A percentile compares a stretch with the other conserved stretches of the same genome.
Conservation (phyloP, 2,888 invertebrate species). For the Epinotia brunnichana region DNA sequence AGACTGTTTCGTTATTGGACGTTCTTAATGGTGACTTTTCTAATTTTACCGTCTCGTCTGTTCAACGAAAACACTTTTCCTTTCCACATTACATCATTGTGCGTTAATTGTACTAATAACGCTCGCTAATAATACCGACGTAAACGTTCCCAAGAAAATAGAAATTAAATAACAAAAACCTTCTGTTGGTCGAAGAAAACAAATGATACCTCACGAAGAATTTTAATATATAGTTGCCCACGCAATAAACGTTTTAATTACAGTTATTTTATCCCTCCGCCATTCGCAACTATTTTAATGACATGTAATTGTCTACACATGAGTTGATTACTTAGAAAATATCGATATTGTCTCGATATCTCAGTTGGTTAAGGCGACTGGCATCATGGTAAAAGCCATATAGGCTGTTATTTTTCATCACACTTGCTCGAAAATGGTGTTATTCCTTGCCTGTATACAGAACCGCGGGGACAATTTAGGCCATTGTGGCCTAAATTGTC, state of each 20-base stretch:
- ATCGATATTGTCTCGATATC: neutral
- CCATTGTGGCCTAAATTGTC: too few species aligned
- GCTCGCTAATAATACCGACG: neutral
- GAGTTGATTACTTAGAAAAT: neutral
- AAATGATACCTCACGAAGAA: constrained; percentile 22
- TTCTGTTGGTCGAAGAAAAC: constrained; percentile 27
- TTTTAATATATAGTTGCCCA: neutral
- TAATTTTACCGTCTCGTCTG: neutral
- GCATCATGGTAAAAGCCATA: too few species aligned
- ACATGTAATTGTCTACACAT: neutral
- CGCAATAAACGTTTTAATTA: neutral
- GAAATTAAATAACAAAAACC: constrained; percentile 34
- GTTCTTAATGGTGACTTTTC: too few species aligned
- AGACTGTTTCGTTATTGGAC: too few species aligned
- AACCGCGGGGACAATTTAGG: too few species aligned
- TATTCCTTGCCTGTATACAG: too few species aligned
- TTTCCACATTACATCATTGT: constrained; percentile 30
- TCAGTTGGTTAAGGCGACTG: too few species aligned
- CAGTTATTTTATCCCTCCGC: neutral
- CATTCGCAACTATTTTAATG: constrained; percentile 2
- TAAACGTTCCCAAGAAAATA: constrained; percentile 40
- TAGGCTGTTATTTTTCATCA: too few species aligned
- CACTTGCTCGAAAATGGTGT: too few species aligned
- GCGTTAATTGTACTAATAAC: constrained; percentile 29
- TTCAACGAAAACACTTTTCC: constrained; percentile 17